phyloP scores from a whole-genome alignment of 35 echinoderm and acorn worm species.

The Lytechinus variegatus region DNA sequence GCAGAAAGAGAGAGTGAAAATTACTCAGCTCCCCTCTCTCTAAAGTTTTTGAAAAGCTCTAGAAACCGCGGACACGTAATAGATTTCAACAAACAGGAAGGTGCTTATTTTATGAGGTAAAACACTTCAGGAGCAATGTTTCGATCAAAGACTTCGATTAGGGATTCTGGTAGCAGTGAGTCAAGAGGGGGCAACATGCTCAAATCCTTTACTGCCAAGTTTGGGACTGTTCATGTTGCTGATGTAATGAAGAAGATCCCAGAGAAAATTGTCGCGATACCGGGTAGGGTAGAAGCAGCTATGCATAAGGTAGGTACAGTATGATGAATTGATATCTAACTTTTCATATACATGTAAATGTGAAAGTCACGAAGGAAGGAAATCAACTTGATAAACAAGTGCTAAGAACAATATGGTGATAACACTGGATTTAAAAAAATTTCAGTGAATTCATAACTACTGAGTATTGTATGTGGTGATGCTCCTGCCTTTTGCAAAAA shows the following conservation, averaged over 20 bases:
- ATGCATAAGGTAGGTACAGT: slow-evolving; percentile 72
- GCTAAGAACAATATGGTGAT: too few relatives aligned
- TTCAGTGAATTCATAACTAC: too few relatives aligned
- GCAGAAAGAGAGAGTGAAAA: not conserved
- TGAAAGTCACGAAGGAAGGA: too few relatives aligned
- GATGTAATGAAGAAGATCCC: slow-evolving; percentile 58
- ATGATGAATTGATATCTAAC: too few relatives aligned
- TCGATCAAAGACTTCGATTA: not conserved
- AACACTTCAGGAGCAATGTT: not conserved
- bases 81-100: not conserved
- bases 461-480: too few relatives aligned
- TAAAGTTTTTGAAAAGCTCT: not conserved
- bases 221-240: slow-evolving; percentile 72
- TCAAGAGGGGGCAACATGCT: slow-evolving; percentile 18
- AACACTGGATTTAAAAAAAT: too few relatives aligned
- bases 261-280: slow-evolving; percentile 72
- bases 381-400: too few relatives aligned
- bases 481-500: too few relatives aligned
- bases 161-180: not conserved
- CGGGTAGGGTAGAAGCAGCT: slow-evolving; percentile 72
- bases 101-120: not conserved
- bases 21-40: not conserved
- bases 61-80: not conserved
- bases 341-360: too few relatives aligned
- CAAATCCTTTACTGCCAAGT: slow-evolving; percentile 55